Conservation (phyloP, 2,113 vertebrate species). For the Rana temporaria region DNA sequence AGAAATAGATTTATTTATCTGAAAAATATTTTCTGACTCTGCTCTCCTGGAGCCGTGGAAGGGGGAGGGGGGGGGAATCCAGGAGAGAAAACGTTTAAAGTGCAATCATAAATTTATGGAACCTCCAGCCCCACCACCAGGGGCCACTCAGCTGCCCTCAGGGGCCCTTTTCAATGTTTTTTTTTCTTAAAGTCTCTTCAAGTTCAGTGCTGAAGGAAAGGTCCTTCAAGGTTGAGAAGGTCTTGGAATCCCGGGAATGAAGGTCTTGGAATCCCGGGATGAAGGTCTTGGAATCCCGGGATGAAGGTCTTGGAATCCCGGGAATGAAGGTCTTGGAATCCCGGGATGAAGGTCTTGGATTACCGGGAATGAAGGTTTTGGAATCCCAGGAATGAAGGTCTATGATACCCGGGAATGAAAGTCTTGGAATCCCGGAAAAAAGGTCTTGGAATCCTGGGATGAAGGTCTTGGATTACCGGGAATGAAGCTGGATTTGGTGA, state of each 20-base stretch:
- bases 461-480: not conserved
- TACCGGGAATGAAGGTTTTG: not conserved
- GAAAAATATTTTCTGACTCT: constrained; percentile 35
- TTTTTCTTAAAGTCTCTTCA: not conserved
- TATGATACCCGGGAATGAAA: no score
- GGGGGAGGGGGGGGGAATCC: not conserved
- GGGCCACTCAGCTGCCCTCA: no score
- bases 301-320: not conserved
- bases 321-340: not conserved
- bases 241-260: not conserved
- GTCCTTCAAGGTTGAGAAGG: not conserved
- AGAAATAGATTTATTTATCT: constrained; percentile 47
- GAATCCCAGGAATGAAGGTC: no score
- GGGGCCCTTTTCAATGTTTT: not conserved
- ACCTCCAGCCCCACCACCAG: not conserved
- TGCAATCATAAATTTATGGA: not conserved
- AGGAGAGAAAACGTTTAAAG: constrained; percentile 39
- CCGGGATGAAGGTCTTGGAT: not conserved
- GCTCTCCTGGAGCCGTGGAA: not conserved
- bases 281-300: not conserved
- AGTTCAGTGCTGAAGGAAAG: constrained; percentile 18
- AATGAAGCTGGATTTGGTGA: not conserved
- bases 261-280: not conserved
- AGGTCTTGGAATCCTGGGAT: not conserved
- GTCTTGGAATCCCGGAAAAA: not conserved